Base-by-base conservation (phyloP, 2,113 vertebrate genomes). In the Alouatta palliata region DNA sequence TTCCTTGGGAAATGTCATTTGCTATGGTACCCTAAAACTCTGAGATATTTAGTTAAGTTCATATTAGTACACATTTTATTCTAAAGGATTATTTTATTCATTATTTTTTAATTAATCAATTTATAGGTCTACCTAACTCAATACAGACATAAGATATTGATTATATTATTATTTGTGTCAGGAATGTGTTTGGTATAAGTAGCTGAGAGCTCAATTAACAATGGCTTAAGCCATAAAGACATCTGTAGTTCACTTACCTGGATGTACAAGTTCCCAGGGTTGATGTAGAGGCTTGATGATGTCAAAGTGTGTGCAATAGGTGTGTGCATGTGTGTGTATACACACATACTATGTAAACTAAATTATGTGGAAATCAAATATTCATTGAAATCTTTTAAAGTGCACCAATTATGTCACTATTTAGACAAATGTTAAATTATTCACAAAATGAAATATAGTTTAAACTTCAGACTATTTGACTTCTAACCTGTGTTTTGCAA, bases 1-100 rank as follows among this genome's bases (percentile, higher is more conserved):
- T 94, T 90, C 17, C 56, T 92, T 90, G 37, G 25, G 40, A 92
- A 94, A 90, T 47, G 9, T 76, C 37, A 91, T 92, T 84, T 87
- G 20, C 21, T 84, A 37, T 94, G 30, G 32, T 64, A 52, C 76
- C 27, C 56, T 71, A 87, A 84, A 97, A 54, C 58, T 12, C 13
- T 47, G 11, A 94, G 37, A 66, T 81, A 17, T 45, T 92, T 96
- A 52, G 82, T 77, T 94, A 87, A 64, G 37, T 49, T 83, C 49
- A 92, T 35, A 71, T 70, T 43, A 70, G 49, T 88, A 30, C n/a
- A 90, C 0, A 54, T 45, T 81, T 83, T 77, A 58, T 85, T 85
- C 81, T 75, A 40, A 90, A 81, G 2, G 10, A 71, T 47, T 35
- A 47, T 47, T 90, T 96, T 81, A 81, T 8, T 84, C 64, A 2